Percentiles rank a stretch among this genome's conserved stretches.
Conservation (phyloP, 2,888 invertebrate species). For the Ormyrus labotus region DNA sequence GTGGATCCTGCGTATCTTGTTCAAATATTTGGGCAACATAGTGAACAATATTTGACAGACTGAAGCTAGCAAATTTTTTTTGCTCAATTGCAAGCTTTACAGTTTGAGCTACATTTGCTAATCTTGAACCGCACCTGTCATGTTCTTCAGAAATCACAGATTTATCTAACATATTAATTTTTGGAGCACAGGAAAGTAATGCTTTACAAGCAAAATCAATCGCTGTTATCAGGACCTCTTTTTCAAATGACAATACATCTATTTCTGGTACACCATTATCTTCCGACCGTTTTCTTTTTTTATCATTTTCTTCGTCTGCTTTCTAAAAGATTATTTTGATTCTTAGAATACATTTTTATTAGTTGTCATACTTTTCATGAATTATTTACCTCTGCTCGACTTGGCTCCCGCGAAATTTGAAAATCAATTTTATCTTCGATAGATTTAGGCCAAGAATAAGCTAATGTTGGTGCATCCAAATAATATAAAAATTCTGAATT, state of each 20-base stretch:
- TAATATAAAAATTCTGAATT: conserved; percentile 76
- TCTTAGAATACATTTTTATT: conserved; percentile 1
- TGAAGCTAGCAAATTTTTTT: conserved; percentile 29
- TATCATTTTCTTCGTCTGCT: not conserved
- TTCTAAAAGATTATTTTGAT: not conserved
- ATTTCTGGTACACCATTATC: not conserved
- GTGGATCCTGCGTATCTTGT: conserved; percentile 83
- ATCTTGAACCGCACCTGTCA: conserved; percentile 80
- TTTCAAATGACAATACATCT: conserved; percentile 45
- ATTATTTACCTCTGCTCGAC: too few relatives aligned
- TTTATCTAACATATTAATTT: conserved; percentile 82
- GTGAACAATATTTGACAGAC: conserved; percentile 35
- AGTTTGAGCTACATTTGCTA: conserved; percentile 75
- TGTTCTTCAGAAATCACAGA: conserved; percentile 85
- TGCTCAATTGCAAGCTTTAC: conserved; percentile 60
- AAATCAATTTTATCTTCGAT: conserved; percentile 14
- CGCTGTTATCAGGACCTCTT: conserved; percentile 68
- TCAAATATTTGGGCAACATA: conserved; percentile 80
- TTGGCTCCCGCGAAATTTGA: not conserved
- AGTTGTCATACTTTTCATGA: not conserved
- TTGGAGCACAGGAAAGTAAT: conserved; percentile 79
- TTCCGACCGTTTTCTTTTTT: not conserved
- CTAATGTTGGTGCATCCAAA: conserved; percentile 78
- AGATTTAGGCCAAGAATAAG: conserved; percentile 78
- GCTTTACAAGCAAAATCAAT: conserved; percentile 77